Evolutionary conservation across 2,888 invertebrate species (phyloP).

Genomic region (Leptopterna dolabrata): DNA sequence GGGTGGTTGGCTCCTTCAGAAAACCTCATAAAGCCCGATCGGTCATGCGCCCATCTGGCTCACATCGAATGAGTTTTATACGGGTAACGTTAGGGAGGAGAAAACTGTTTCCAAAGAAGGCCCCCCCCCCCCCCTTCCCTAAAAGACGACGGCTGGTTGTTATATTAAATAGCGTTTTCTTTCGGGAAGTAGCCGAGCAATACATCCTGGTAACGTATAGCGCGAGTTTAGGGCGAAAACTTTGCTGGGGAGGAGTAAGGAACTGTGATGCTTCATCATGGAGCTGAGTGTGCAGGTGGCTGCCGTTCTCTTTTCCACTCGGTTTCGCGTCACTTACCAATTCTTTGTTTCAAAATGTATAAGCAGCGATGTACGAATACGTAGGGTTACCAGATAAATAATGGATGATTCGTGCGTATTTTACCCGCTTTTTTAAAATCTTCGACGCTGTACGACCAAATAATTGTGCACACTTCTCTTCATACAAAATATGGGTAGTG

Average conservation of each 20-base stretch:
- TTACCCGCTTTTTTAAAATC: too few species aligned
- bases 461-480: too few species aligned
- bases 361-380: too few species aligned
- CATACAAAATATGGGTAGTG: too few species aligned
- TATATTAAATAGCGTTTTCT: constrained; percentile 24
- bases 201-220: constrained; percentile 24
- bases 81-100: neutral
- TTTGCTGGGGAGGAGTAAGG: neutral
- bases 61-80: neutral
- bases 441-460: too few species aligned
- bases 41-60: neutral
- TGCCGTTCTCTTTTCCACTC: neutral
- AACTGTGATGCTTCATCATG: neutral
- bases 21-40: neutral
- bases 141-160: constrained; percentile 20
- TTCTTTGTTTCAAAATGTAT: neutral
- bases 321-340: neutral
- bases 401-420: too few species aligned
- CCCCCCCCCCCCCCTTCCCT: neutral
- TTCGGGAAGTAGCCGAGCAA: constrained; percentile 12
- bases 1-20: neutral
- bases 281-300: neutral
- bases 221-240: neutral
- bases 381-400: too few species aligned
- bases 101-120: constrained; percentile 1